Conservation (phyloP, 2,888 invertebrate genomes). For the Coleophora deauratella region DNA sequence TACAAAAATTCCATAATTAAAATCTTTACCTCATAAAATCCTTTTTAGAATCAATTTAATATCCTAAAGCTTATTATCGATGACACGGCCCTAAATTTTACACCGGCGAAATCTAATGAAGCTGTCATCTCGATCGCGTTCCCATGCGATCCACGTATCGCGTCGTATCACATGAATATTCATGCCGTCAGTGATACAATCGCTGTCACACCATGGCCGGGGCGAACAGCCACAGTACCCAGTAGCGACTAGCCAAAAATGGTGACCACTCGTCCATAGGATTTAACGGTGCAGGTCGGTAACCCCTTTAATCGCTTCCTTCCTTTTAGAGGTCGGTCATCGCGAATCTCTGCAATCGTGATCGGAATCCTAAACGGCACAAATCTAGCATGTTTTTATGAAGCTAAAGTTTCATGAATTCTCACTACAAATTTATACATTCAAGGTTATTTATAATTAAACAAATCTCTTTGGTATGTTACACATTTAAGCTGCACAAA, state of each 20-base stretch:
- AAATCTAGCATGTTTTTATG: too few relatives aligned
- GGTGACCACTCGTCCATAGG: slow-evolving; percentile 32
- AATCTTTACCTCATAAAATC: too few relatives aligned
- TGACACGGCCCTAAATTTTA: too few relatives aligned
- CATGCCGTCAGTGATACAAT: slow-evolving; percentile 46
- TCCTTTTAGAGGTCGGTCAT: slow-evolving; percentile 54
- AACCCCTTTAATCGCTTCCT: slow-evolving; percentile 67
- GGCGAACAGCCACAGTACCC: neutral
- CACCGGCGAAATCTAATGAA: too few relatives aligned
- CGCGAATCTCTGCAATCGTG: slow-evolving; percentile 59
- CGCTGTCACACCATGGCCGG: slow-evolving; percentile 32
- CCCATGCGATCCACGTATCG: slow-evolving; percentile 30
- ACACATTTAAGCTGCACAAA: too few relatives aligned
- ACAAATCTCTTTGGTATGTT: too few relatives aligned
- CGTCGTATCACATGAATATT: slow-evolving; percentile 49
- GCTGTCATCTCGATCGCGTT: slow-evolving; percentile 2
- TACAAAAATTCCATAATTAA: too few relatives aligned
- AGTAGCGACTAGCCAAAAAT: slow-evolving; percentile 29
- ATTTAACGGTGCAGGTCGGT: slow-evolving; percentile 65
- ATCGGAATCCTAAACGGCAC: slow-evolving; percentile 38
- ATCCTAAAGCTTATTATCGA: too few relatives aligned
- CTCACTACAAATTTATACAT: too few relatives aligned
- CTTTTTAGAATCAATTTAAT: too few relatives aligned
- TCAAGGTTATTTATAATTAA: too few relatives aligned
- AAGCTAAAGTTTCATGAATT: too few relatives aligned